phyloP scores from a whole-genome alignment of 1,140 invertebrate genomes.

The Latrodectus geometricus region DNA sequence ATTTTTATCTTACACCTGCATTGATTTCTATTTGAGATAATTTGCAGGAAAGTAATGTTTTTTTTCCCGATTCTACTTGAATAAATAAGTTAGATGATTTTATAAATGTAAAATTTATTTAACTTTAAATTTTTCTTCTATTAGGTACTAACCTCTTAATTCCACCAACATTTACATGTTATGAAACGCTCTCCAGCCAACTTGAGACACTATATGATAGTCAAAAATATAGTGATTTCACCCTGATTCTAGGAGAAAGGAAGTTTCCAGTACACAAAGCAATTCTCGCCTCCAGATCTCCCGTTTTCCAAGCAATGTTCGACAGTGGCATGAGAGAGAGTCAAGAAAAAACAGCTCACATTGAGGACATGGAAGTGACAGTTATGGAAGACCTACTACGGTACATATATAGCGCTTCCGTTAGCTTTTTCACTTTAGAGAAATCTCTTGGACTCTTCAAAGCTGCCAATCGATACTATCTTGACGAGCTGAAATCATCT shows the following conservation, averaged over 20 bases:
- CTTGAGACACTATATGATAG: not conserved
- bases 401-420: not conserved
- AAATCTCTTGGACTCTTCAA: not conserved
- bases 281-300: not conserved
- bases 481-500: not conserved
- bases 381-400: not conserved
- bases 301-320: not conserved
- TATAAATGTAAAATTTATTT: not conserved
- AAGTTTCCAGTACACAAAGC: not conserved
- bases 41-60: too few species aligned
- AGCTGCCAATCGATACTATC: not conserved
- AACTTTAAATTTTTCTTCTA: not conserved
- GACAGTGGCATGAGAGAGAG: not conserved
- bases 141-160: not conserved
- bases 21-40: too few species aligned
- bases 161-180: not conserved
- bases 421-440: not conserved
- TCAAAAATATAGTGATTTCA: not conserved
- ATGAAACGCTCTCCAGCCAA: not conserved
- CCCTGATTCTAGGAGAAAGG: not conserved
- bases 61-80: too few species aligned
- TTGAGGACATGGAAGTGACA: not conserved
- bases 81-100: too few species aligned
- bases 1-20: too few species aligned
- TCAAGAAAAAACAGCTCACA: not conserved